Conservation (phyloP, 2,797 vertebrate species). For the Lophotriccus pileatus region DNA sequence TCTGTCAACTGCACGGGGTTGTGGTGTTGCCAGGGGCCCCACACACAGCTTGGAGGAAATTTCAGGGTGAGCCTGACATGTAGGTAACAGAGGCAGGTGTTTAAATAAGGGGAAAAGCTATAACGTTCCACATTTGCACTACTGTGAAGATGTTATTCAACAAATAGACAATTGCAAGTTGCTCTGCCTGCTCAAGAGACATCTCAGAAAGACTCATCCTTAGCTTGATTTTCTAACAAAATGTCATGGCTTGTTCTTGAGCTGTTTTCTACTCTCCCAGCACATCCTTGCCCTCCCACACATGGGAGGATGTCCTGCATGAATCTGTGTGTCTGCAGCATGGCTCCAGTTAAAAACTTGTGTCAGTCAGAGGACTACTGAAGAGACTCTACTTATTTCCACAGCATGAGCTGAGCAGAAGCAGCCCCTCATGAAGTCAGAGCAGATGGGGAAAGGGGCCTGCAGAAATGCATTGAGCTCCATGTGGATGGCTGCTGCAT, state of each 20-base stretch:
- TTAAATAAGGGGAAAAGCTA: background rate
- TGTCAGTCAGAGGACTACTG: background rate
- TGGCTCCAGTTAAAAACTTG: background rate
- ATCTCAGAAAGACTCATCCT: background rate
- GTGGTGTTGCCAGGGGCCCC: background rate
- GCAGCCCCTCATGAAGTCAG: fast-evolving
- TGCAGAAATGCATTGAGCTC: background rate
- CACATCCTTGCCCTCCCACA: background rate
- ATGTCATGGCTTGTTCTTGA: background rate
- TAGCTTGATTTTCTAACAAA: background rate
- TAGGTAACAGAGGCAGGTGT: background rate
- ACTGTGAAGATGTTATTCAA: background rate
- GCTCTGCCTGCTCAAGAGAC: background rate
- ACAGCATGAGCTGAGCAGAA: background rate
- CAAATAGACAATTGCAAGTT: background rate
- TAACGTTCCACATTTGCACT: background rate
- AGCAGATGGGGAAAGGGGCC: background rate
- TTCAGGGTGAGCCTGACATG: background rate
- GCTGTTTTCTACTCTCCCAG: background rate
- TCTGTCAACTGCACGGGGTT: background rate
- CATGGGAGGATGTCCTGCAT: fast-evolving
- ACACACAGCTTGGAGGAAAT: background rate
- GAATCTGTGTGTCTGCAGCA: background rate
- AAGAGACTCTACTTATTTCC: background rate
- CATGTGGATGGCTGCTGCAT: background rate